These are phyloP conservation scores for Timema cristinae DNA, from an alignment of 2,888 invertebrate species.

Conservation along the genomic window DNA sequence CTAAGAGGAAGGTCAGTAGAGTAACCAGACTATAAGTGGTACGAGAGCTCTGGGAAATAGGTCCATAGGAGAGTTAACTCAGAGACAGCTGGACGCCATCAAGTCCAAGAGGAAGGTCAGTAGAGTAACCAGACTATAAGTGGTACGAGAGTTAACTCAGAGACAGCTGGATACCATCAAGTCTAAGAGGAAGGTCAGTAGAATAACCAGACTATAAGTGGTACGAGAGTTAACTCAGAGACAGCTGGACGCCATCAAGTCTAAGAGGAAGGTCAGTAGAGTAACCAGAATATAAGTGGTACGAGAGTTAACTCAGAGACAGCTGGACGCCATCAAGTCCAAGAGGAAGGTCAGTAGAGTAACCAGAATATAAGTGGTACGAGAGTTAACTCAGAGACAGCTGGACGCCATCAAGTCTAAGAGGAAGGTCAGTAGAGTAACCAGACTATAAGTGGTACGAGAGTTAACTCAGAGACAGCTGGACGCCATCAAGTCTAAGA, in stretches of 20 bases:
- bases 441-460: conserved; percentile 32
- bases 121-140: no score
- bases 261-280: conserved; percentile 49
- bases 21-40: conserved; percentile 39
- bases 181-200: conserved; percentile 50
- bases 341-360: conserved; percentile 48
- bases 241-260: conserved; percentile 48
- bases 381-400: conserved; percentile 50
- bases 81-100: conserved; percentile 48
- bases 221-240: conserved; percentile 49
- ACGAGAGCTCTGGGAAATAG: conserved; percentile 51
- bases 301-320: conserved; percentile 50
- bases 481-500: conserved; percentile 49
- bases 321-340: conserved; percentile 48
- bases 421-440: conserved; percentile 44
- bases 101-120: conserved; percentile 52
- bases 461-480: conserved; percentile 50
- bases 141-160: conserved; percentile 47
- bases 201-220: no score
- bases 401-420: conserved; percentile 50
- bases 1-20: conserved; percentile 49
- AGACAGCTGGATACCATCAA: conserved; percentile 48
- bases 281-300: no score
- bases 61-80: conserved; percentile 51
- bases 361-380: no score